Conservation (phyloP, 2,113 vertebrate species). For the Fulmarus glacialis region DNA sequence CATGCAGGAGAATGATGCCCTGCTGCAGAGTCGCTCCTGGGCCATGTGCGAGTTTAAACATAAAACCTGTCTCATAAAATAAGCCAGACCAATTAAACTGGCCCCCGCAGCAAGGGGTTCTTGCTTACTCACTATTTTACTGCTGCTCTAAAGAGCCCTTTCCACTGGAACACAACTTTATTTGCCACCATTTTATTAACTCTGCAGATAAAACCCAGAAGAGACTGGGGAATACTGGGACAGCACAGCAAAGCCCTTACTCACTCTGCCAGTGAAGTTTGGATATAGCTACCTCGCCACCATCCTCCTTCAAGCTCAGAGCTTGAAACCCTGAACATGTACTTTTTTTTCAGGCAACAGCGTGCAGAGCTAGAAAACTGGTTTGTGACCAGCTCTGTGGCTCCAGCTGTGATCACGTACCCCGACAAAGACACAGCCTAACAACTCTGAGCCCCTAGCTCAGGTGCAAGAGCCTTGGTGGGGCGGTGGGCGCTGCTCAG, state of each 20-base stretch:
- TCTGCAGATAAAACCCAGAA: slow-evolving; percentile 59
- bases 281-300: neutral
- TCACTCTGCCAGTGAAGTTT: neutral
- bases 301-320: neutral
- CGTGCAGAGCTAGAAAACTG: neutral
- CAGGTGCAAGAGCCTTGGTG: neutral
- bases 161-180: slow-evolving; percentile 47
- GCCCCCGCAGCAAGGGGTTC: slow-evolving; percentile 59
- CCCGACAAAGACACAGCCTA: neutral
- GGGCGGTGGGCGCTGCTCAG: neutral
- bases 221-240: slow-evolving; percentile 37
- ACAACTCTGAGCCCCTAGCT: neutral
- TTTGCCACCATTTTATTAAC: slow-evolving; percentile 67
- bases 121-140: slow-evolving; percentile 63
- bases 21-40: slow-evolving; percentile 41
- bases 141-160: slow-evolving; percentile 62
- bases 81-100: slow-evolving; percentile 66
- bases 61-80: slow-evolving; percentile 71
- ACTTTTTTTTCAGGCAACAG: neutral
- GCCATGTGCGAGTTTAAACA: slow-evolving; percentile 61
- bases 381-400: neutral
- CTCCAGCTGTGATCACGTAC: neutral
- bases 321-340: neutral
- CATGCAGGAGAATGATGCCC: slow-evolving; percentile 44
- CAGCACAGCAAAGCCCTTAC: neutral